Evolutionary conservation across 2,888 invertebrate genomes (phyloP).

Genomic region (Synanthedon vespiformis): DNA sequence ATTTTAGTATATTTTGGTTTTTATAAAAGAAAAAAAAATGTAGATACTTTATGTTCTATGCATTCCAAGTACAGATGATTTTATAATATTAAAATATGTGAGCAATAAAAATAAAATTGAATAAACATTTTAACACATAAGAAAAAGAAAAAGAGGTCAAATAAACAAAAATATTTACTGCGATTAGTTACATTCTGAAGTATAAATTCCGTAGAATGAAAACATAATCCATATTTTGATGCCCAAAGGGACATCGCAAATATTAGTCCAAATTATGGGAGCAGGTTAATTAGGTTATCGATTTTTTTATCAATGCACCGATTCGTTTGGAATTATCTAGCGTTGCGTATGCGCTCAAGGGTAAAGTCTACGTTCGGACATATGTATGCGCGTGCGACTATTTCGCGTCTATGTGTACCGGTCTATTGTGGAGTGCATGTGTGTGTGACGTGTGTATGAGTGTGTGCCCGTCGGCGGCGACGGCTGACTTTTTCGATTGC

Average conservation of each 20-base stretch:
- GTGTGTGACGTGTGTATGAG: conserved; percentile 34
- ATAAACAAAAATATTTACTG: too few species aligned
- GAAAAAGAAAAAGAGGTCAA: too few species aligned
- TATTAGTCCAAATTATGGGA: background rate
- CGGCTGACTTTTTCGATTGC: conserved; percentile 58
- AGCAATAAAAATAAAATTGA: too few species aligned
- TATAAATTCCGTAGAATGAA: too few species aligned
- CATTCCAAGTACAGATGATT: too few species aligned
- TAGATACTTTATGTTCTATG: too few species aligned
- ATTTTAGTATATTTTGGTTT: too few species aligned
- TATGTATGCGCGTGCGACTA: conserved; percentile 24
- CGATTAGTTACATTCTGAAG: too few species aligned
- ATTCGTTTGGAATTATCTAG: conserved; percentile 52
- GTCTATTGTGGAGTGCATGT: conserved; percentile 42
- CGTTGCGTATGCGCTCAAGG: conserved; percentile 62
- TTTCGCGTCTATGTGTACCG: conserved; percentile 33
- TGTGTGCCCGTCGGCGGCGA: conserved; percentile 37
- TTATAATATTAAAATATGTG: too few species aligned
- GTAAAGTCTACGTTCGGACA: conserved; percentile 57
- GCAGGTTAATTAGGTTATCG: conserved; percentile 41
- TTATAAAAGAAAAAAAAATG: too few species aligned
- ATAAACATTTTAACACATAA: too few species aligned
- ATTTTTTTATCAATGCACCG: conserved; percentile 64
- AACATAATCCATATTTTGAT: background rate
- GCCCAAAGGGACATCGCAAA: conserved; percentile 3